Base-by-base conservation (phyloP, 2,888 invertebrate species). In the Atethmia centrago region DNA sequence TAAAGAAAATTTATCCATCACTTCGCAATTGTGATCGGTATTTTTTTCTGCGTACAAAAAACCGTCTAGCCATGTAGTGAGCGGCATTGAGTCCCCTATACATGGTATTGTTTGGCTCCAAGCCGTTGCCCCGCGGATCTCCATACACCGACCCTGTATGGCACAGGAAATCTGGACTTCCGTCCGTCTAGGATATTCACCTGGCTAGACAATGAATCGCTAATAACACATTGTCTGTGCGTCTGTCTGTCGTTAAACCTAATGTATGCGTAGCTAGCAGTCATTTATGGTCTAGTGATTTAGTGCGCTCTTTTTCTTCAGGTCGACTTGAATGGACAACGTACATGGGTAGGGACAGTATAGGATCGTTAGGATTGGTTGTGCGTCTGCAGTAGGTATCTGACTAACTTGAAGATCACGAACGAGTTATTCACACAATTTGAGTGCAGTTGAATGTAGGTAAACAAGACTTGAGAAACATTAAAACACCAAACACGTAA, bases 161-260 rank as follows among this genome's bases (percentile, higher is more conserved):
- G 89, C 88, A 91, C 95, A 94, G 96, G 96, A 96, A 94, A 95
- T 94, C 95, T 94, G 87, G 87, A 93, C 95, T 94, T 95, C 96
- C 96, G 95, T 77, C 89, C 92, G 94, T 93, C 94, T 95, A 95
- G 94, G 93, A 94, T 94, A 91, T 95, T 95, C 92, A 94, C 93
- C 93, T 90, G 93, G 90, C 94, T 93, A 94, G 92, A 95, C 94
- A 91, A 93, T 94, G 92, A 92, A 90, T 92, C 88, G 89, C 90
- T 93, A 93, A 93, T 92, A 92, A 91, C 89, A 90, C 90, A 92
- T 92, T 92, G 93, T 93, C 84, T 90, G 90, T 89, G 82, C 87
- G 89, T 89, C 90, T 90, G 92, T 92, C 87, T 90, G 83, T 89
- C 88, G 88, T 88, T 89, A 88, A 88, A 90, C 88, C 89, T 93